A percentile compares a stretch with the other conserved stretches of the same genome.
Evolutionary conservation across 2,113 vertebrate species (phyloP).

Genomic region (Catharus minimus): DNA sequence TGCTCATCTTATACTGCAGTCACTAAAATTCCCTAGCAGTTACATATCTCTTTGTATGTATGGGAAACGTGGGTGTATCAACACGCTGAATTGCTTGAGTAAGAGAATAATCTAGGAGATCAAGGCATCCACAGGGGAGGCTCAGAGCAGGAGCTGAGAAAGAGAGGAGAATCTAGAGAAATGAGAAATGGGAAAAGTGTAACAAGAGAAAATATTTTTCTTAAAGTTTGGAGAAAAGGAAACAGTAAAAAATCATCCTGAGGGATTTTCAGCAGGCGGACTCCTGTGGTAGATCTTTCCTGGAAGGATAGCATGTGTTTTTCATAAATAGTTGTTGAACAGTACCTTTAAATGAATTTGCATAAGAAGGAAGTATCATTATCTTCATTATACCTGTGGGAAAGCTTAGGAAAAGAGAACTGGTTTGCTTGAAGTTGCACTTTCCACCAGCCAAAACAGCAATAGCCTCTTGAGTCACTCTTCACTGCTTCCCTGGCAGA

Average conservation of each 20-base stretch:
- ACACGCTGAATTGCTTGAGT: background rate
- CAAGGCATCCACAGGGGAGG: background rate
- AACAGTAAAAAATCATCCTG: background rate
- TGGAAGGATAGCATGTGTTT: conserved; percentile 8
- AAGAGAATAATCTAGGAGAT: background rate
- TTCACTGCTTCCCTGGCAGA: conserved; percentile 30
- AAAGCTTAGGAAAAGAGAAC: conserved; percentile 32
- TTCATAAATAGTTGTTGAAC: background rate
- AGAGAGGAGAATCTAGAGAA: background rate
- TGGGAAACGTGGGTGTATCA: background rate
- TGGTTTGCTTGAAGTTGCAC: conserved; percentile 24
- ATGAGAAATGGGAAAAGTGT: background rate
- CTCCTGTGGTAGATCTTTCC: background rate
- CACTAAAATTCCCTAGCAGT: background rate
- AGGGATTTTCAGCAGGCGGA: background rate
- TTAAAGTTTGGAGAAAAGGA: background rate
- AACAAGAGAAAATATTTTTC: background rate
- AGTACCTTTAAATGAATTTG: conserved; percentile 28
- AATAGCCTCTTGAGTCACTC: conserved; percentile 17
- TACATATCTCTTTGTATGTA: background rate
- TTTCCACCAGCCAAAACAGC: background rate
- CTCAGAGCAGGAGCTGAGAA: background rate
- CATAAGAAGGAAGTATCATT: conserved; percentile 24
- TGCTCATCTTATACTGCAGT: background rate
- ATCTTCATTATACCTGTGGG: conserved; percentile 33